Evolutionary conservation across 1,140 invertebrate genomes (phyloP).

Genomic region (Protaetia brevitarsis): DNA sequence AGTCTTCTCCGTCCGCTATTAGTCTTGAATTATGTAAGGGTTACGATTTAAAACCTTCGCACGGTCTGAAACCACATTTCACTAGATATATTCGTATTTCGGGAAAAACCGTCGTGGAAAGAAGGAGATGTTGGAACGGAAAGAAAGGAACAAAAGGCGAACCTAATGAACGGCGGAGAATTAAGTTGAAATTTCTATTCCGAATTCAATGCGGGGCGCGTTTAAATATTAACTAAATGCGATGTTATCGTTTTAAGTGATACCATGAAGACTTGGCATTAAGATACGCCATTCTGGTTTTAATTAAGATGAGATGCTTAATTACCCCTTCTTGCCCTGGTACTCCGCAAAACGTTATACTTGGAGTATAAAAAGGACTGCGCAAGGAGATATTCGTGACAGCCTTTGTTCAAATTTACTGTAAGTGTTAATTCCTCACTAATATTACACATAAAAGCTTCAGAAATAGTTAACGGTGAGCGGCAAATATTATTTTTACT

Average conservation of each 20-base stretch:
- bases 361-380: neutral
- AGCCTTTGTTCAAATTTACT: neutral
- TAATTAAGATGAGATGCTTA: conserved; percentile 46
- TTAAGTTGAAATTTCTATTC: conserved; percentile 30
- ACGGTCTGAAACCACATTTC: too few relatives aligned
- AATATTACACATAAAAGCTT: too few relatives aligned
- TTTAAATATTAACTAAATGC: conserved; percentile 35
- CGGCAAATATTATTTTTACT: too few relatives aligned
- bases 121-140: neutral
- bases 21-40: too few relatives aligned
- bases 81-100: neutral
- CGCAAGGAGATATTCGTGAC: neutral
- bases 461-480: too few relatives aligned
- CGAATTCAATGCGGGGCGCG: conserved; percentile 38
- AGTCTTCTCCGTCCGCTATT: too few relatives aligned
- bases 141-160: conserved; percentile 1
- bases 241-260: conserved; percentile 38
- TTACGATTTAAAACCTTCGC: neutral
- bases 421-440: too few relatives aligned
- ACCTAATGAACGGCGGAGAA: conserved; percentile 5
- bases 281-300: conserved; percentile 37
- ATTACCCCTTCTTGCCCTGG: conserved; percentile 28
- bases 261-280: conserved; percentile 36
- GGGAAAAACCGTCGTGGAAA: neutral
- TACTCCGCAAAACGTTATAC: conserved; percentile 35